Evolutionary conservation across 2,113 vertebrate species (phyloP).

Genomic region (Irena cyanogastra): DNA sequence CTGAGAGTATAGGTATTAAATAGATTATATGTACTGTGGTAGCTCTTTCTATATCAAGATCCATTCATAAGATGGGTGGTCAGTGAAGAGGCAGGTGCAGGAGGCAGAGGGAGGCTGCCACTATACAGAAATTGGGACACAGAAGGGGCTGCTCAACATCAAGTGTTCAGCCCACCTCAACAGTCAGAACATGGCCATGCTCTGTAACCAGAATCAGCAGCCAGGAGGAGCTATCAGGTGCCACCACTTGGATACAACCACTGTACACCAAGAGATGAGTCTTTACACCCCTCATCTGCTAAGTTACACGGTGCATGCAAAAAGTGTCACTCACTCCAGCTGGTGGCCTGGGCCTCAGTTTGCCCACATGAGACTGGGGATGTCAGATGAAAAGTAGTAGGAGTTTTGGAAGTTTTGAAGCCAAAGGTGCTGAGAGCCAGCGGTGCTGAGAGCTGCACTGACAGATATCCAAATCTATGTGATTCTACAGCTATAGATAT

Average conservation of each 20-base stretch:
- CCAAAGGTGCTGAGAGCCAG: background rate
- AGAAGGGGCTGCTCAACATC: background rate
- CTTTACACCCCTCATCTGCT: background rate
- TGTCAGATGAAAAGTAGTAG: background rate
- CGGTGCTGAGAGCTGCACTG: background rate
- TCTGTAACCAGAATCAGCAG: background rate
- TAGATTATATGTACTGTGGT: background rate
- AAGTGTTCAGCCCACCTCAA: background rate
- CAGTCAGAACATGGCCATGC: fast-evolving
- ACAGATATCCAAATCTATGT: background rate
- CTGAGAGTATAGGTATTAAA: background rate
- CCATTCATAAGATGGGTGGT: background rate
- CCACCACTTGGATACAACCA: background rate
- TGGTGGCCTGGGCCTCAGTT: background rate
- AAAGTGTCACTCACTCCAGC: background rate
- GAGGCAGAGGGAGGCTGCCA: background rate
- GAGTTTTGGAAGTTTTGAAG: background rate
- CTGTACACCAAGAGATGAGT: background rate
- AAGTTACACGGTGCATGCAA: background rate
- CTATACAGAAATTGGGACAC: background rate
- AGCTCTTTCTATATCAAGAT: background rate
- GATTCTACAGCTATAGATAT: background rate
- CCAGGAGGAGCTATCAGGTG: background rate
- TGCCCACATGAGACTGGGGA: background rate
- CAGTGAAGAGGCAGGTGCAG: background rate